phyloP scores from a whole-genome alignment of 2,888 invertebrate species.

The Zygothrica quintamaculata region DNA sequence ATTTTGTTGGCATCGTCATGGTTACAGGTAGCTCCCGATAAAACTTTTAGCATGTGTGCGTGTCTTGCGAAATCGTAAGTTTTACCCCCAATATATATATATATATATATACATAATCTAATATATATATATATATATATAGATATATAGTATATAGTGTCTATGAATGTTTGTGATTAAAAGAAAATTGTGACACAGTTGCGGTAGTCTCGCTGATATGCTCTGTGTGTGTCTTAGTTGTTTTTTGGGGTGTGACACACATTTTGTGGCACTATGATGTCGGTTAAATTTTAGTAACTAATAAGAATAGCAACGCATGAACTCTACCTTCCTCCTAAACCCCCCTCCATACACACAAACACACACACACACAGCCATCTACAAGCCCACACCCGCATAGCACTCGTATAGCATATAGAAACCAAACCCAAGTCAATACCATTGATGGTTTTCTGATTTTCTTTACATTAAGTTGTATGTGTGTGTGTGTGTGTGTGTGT shows the following conservation, averaged over 20 bases:
- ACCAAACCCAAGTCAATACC: slow-evolving; percentile 48
- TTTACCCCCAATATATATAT: slow-evolving; percentile 21
- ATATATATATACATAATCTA: not conserved
- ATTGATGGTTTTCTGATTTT: slow-evolving; percentile 42
- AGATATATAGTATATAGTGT: no score
- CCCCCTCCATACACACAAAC: not conserved
- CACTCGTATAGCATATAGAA: slow-evolving; percentile 32
- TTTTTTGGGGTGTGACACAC: slow-evolving; percentile 71
- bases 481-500: no score
- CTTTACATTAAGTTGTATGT: no score
- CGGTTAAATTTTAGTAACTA: slow-evolving; percentile 39
- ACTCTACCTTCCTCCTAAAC: slow-evolving; percentile 36
- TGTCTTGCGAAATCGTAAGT: slow-evolving; percentile 47
- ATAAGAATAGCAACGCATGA: slow-evolving; percentile 36
- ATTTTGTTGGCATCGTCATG: slow-evolving; percentile 63
- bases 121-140: no score
- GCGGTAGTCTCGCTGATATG: slow-evolving; percentile 14
- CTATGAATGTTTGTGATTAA: slow-evolving; percentile 36
- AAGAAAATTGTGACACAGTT: slow-evolving; percentile 13
- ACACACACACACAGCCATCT: not conserved
- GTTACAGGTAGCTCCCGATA: slow-evolving; percentile 54
- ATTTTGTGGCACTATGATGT: slow-evolving; percentile 49
- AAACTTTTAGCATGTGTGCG: slow-evolving; percentile 50
- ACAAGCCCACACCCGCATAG: not conserved
- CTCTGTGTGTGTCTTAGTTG: slow-evolving; percentile 17